Conservation (phyloP, 1,140 invertebrate species). For the Macrostomum lignano region DNA sequence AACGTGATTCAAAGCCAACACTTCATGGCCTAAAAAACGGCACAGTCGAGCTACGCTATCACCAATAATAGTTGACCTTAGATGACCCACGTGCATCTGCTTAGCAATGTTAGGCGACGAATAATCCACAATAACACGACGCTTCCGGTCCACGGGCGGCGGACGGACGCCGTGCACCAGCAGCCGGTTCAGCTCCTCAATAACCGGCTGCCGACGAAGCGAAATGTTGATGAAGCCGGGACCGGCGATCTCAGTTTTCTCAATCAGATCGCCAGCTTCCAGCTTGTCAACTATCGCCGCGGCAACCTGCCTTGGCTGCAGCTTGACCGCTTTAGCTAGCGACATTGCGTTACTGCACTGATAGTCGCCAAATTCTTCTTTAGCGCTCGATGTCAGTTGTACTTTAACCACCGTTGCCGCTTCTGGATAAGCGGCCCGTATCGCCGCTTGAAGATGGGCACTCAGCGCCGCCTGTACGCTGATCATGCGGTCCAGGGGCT, state of each 20-base stretch:
- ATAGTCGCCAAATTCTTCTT: constrained; percentile 2
- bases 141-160: constrained; percentile 34
- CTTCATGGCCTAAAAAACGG: constrained; percentile 48
- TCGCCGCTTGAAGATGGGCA: too few relatives aligned
- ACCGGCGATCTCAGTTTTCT: constrained; percentile 35
- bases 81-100: constrained; percentile 97
- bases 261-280: background rate
- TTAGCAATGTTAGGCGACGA: constrained; percentile 99
- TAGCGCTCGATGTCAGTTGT: background rate
- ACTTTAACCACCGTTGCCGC: too few relatives aligned
- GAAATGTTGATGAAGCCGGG: constrained; percentile 83
- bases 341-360: constrained; percentile 5
- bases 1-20: constrained; percentile 61
- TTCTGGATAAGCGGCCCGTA: too few relatives aligned
- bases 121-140: constrained; percentile 54
- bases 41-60: constrained; percentile 65
- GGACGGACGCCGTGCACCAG: constrained; percentile 42
- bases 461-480: too few relatives aligned
- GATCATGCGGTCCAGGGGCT: too few relatives aligned
- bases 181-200: constrained; percentile 34
- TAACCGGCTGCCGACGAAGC: constrained; percentile 39
- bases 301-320: constrained; percentile 2
- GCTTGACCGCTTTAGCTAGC: constrained; percentile 2
- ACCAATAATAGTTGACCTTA: constrained; percentile 76
- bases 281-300: background rate